Evolutionary conservation across 2,888 invertebrate genomes (phyloP).

Genomic region (Psococerastis gibbosa): DNA sequence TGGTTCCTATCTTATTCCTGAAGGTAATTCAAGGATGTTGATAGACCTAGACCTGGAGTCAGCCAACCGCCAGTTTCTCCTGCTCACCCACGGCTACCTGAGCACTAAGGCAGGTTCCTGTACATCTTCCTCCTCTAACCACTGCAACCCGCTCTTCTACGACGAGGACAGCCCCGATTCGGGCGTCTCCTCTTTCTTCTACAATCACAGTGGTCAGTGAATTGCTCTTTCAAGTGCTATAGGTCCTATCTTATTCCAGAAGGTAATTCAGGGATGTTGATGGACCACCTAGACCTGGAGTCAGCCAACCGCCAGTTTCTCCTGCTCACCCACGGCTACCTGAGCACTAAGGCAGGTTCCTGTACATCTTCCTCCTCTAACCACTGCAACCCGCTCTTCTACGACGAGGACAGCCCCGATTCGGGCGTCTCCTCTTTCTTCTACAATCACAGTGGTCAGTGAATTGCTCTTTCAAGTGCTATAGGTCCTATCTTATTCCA

Average conservation of each 20-base stretch:
- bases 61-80: background rate
- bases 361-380: constrained; percentile 24
- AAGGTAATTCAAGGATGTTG: no score
- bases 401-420: constrained; percentile 41
- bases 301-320: background rate
- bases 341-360: background rate
- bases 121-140: constrained; percentile 25
- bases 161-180: constrained; percentile 43
- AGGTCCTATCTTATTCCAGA: no score
- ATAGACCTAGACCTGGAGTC: background rate
- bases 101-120: background rate
- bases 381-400: constrained; percentile 49
- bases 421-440: constrained; percentile 45
- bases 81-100: background rate
- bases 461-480: no score
- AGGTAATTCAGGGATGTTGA: no score
- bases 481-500: no score
- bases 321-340: background rate
- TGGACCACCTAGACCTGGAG: background rate
- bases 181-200: constrained; percentile 44
- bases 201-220: no score
- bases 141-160: constrained; percentile 50
- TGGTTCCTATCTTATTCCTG: no score
- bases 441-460: no score
- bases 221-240: no score